Evolutionary conservation across 2,888 invertebrate species (phyloP), one percentile per base, ranked within the genome.

Genomic region (Ornithoptera alexandrae): DNA sequence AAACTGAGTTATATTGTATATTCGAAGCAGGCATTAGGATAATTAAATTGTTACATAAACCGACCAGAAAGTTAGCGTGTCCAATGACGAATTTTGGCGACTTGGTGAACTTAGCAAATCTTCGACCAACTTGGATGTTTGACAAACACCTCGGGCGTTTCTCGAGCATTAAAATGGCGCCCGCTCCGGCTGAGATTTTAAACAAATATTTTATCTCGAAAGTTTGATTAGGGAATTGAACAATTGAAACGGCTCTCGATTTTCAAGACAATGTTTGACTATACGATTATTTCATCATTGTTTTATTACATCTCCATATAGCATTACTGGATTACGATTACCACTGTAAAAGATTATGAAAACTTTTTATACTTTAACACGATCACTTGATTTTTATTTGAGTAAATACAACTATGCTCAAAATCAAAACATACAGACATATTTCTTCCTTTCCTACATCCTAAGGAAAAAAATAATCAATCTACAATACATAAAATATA

Each of bases 31-130:
- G 74, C 67, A 70, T 67, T 69, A 65, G 61, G 70, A 73, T 72
- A 74, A 74, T 74, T 73, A 74, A 74, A 74, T 76, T 71, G 75
- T 74, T 74, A 71, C 68, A 72, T 71, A 72, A 72, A 67, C 73
- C 61, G 73, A 68, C 69, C 74, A 71, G 73, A 74, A 75, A 75
- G 74, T 77, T 75, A 70, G 67, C 69, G 65, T 70, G 74, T 71
- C 73, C 73, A 72, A 72, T 73, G 75, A 72, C 73, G 74, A 65
- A 69, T 70, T 71, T 66, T 64, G 69, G 59, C 57, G 72, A 74
- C 72, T 75, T 72, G 69, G 69, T 63, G 67, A 75, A 75, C 72
- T 74, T 72, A 71, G 71, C 74, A 74, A 74, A 72, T 72, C 71
- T 72, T 70, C 67, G 72, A 66, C 69, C 68, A 72, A 74, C 71